Evolutionary conservation across 1,140 invertebrate species (phyloP).

Genomic region (Venustaconcha ellipsiformis): DNA sequence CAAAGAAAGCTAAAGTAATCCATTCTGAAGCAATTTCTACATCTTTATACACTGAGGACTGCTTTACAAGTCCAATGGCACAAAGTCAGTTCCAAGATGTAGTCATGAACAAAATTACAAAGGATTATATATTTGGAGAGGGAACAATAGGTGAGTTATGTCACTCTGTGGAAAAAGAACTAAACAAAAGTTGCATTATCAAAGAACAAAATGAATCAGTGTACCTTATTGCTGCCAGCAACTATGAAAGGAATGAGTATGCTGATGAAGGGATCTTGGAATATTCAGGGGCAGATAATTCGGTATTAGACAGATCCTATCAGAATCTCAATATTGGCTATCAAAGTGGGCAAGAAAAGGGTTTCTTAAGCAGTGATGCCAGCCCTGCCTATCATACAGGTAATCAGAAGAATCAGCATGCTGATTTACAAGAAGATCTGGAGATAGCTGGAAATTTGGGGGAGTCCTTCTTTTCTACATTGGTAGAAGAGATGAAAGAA

Average conservation of each 20-base stretch:
- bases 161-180: background rate
- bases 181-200: constrained; percentile 5
- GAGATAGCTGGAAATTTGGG: constrained; percentile 34
- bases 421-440: constrained; percentile 32
- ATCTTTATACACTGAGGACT: constrained; percentile 4
- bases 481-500: constrained; percentile 1
- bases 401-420: constrained; percentile 2
- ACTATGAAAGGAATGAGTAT: constrained; percentile 50
- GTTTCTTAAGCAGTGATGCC: constrained; percentile 27
- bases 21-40: background rate
- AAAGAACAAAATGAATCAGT: constrained; percentile 25
- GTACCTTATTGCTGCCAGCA: constrained; percentile 53
- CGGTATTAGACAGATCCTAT: constrained; percentile 35
- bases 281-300: constrained; percentile 9
- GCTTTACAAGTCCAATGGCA: no score
- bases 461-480: constrained; percentile 32
- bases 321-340: constrained; percentile 44
- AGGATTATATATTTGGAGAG: no score
- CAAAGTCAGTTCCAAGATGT: no score
- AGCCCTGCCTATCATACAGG: background rate
- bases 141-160: background rate
- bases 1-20: background rate
- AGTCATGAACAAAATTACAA: no score
- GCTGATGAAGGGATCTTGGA: constrained; percentile 18
- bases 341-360: constrained; percentile 43